Percentiles rank a stretch among this genome's conserved stretches.
phyloP scores from a whole-genome alignment of 2,888 invertebrate species.

The Sarcophaga variegata region DNA sequence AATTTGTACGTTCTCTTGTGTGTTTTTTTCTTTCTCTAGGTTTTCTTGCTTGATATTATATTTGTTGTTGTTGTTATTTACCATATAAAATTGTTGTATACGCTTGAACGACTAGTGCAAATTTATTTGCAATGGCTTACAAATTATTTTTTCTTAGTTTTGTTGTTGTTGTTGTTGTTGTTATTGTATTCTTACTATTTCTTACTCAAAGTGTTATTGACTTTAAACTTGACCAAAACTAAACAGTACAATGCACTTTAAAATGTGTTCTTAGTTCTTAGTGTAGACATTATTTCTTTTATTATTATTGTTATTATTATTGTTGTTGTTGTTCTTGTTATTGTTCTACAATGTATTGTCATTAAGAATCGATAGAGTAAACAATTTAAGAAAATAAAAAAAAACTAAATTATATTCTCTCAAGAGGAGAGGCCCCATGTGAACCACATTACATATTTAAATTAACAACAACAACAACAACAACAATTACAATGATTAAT shows the following conservation, averaged over 20 bases:
- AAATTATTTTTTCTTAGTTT: slow-evolving; percentile 1
- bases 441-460: no score
- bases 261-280: not conserved
- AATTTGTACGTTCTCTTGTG: slow-evolving; percentile 44
- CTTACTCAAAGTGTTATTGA: slow-evolving; percentile 60
- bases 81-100: slow-evolving; percentile 46
- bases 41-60: slow-evolving; percentile 35
- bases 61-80: slow-evolving; percentile 13
- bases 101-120: slow-evolving; percentile 59
- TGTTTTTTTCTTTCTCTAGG: slow-evolving; percentile 2
- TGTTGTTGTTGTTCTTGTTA: not conserved
- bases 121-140: slow-evolving; percentile 57
- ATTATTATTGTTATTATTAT: not conserved
- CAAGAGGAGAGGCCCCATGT: no score
- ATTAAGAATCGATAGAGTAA: no score
- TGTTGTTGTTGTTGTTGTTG: slow-evolving; percentile 31
- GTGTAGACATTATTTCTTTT: not conserved
- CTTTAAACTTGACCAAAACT: slow-evolving; percentile 67
- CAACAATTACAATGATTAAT: no score
- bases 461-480: no score
- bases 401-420: no score
- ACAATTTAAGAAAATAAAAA: no score
- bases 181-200: slow-evolving; percentile 16
- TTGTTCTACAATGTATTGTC: no score
- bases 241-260: slow-evolving; percentile 59